These are phyloP conservation scores for Excalfactoria chinensis DNA, from an alignment of 2,113 vertebrate genomes.

Conservation along the genomic window DNA sequence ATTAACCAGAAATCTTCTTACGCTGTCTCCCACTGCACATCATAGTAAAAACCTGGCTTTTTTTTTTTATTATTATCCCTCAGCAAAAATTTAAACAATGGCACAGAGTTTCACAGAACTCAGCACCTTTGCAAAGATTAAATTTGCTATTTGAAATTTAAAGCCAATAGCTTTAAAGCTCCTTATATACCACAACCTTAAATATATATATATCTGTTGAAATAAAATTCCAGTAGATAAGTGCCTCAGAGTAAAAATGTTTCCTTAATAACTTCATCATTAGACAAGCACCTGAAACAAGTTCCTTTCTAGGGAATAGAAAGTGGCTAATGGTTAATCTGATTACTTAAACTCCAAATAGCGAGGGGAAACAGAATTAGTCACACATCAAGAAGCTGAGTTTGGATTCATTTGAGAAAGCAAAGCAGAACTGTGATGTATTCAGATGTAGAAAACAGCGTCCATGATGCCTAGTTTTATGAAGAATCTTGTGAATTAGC, in stretches of 20 bases:
- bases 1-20: conserved; percentile 44
- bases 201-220: neutral
- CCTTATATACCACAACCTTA: neutral
- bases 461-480: neutral
- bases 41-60: neutral
- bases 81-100: conserved; percentile 61
- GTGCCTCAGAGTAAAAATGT: neutral
- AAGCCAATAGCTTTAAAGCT: conserved; percentile 13
- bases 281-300: neutral
- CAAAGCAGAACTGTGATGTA: neutral
- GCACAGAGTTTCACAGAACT: neutral
- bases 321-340: neutral
- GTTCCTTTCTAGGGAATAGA: neutral
- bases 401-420: neutral
- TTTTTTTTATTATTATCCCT: neutral
- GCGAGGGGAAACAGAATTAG: neutral
- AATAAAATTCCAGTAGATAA: neutral
- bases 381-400: neutral
- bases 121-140: conserved; percentile 27
- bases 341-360: neutral
- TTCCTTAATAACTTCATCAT: neutral
- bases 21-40: neutral
- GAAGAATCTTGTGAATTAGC: neutral
- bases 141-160: conserved; percentile 40
- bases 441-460: neutral